A percentile compares a stretch with the other conserved stretches of the same genome.
These are phyloP conservation scores for Homarus americanus DNA, from an alignment of 1,140 invertebrate species.

Conservation along the genomic window DNA sequence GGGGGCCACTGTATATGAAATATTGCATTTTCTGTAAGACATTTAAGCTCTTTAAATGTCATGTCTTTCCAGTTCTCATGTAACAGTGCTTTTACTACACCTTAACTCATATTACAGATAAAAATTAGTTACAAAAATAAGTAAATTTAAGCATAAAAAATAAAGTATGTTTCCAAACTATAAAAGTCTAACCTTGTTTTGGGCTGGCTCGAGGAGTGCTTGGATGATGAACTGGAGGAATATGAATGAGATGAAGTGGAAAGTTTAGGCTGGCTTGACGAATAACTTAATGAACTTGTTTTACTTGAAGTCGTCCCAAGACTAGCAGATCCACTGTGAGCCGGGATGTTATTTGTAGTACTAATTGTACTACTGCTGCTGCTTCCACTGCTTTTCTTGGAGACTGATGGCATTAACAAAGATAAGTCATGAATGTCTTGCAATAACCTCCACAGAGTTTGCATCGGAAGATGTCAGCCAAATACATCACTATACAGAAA, in stretches of 20 bases:
- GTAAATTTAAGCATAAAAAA: no score
- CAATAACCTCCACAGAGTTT: not conserved
- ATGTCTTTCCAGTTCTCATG: no score
- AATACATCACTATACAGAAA: no score
- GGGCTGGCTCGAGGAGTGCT: not conserved
- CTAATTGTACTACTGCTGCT: constrained; percentile 7
- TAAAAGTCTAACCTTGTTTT: not conserved
- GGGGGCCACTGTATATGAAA: no score
- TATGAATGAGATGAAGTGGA: constrained; percentile 42
- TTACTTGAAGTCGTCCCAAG: not conserved
- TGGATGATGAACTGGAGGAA: constrained; percentile 12
- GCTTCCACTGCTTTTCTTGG: constrained; percentile 33
- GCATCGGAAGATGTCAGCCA: no score
- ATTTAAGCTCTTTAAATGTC: no score
- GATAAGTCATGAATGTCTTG: not conserved
- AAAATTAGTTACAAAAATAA: no score
- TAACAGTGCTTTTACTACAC: no score
- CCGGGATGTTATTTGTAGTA: constrained; percentile 6
- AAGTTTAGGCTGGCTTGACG: constrained; percentile 38
- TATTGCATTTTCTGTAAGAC: no score
- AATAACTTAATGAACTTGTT: constrained; percentile 34
- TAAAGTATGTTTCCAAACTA: no score
- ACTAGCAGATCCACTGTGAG: not conserved
- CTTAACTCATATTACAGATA: not conserved
- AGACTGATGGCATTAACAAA: constrained; percentile 7